Percentiles rank a stretch among this genome's conserved stretches.
Conservation (phyloP, 30 jellyfish, hydroid and myxozoan species). For the Aurelia sp. region DNA sequence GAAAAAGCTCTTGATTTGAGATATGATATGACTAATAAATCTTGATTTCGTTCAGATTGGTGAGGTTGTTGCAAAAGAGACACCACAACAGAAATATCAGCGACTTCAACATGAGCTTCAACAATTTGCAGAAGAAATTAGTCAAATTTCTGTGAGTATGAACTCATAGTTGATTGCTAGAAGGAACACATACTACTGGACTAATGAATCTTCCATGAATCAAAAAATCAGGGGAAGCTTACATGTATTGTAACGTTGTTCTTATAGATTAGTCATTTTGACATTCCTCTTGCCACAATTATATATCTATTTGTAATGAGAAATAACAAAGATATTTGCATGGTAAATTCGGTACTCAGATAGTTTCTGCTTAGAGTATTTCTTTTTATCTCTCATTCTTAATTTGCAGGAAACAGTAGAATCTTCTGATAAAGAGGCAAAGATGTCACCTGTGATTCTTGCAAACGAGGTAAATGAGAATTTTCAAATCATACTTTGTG, state of each 20-base stretch:
- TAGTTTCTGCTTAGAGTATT: too few relatives aligned
- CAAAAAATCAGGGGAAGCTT: background rate
- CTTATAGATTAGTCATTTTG: too few relatives aligned
- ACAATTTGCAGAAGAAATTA: conserved; percentile 87
- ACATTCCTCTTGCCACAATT: too few relatives aligned
- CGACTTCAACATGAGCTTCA: conserved; percentile 90
- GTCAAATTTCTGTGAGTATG: conserved; percentile 75
- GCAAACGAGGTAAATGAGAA: conserved; percentile 64
- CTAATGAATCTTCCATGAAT: too few relatives aligned
- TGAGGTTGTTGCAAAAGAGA: conserved; percentile 89
- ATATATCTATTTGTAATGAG: too few relatives aligned
- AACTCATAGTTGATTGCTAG: background rate
- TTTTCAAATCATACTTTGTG: too few relatives aligned
- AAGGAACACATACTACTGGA: too few relatives aligned
- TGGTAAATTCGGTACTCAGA: too few relatives aligned
- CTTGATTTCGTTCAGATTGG: conserved; percentile 75
- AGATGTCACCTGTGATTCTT: conserved; percentile 79
- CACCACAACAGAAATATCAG: conserved; percentile 97
- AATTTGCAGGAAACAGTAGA: conserved; percentile 44
- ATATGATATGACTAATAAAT: too few relatives aligned
- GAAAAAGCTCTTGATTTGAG: too few relatives aligned
- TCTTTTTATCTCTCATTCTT: background rate
- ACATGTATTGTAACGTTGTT: too few relatives aligned
- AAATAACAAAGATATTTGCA: too few relatives aligned
- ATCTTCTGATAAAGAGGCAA: conserved; percentile 50